These are phyloP conservation scores for Phrynocephalus guinanensis DNA, from an alignment of 2,797 vertebrate species.

Conservation along the genomic window DNA sequence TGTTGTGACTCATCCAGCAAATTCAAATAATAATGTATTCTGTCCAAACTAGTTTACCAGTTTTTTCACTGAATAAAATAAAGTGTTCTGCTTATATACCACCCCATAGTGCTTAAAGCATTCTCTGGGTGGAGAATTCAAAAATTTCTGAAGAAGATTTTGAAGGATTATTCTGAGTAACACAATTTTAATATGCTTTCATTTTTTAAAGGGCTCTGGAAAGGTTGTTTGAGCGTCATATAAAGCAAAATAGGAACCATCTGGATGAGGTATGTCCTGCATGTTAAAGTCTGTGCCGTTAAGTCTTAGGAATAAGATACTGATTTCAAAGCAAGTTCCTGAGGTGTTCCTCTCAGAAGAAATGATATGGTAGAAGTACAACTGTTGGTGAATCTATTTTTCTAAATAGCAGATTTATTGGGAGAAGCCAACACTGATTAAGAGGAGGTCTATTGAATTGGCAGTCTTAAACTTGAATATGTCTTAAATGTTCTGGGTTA, in stretches of 20 bases:
- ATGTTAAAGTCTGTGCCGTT: constrained; percentile 1
- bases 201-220: constrained; percentile 82
- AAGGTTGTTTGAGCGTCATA: constrained; percentile 85
- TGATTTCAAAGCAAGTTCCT: not conserved
- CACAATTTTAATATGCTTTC: not conserved
- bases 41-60: too few relatives aligned
- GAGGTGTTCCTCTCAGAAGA: not conserved
- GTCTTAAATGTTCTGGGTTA: too few relatives aligned
- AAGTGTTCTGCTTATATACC: too few relatives aligned
- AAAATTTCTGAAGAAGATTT: not conserved
- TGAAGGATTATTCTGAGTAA: constrained; percentile 4
- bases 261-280: constrained; percentile 86
- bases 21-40: too few relatives aligned
- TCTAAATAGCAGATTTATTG: not conserved
- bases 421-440: not conserved
- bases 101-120: too few relatives aligned
- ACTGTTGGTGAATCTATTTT: not conserved
- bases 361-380: accelerated
- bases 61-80: too few relatives aligned
- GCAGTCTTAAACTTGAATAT: too few relatives aligned
- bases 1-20: too few relatives aligned
- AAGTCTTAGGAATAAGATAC: not conserved
- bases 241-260: constrained; percentile 86
- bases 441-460: not conserved
- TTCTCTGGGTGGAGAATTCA: too few relatives aligned